A percentile compares a stretch with the other conserved stretches of the same genome.
phyloP scores from a whole-genome alignment of 2,797 vertebrate species.

The Cichlasoma orientale region DNA sequence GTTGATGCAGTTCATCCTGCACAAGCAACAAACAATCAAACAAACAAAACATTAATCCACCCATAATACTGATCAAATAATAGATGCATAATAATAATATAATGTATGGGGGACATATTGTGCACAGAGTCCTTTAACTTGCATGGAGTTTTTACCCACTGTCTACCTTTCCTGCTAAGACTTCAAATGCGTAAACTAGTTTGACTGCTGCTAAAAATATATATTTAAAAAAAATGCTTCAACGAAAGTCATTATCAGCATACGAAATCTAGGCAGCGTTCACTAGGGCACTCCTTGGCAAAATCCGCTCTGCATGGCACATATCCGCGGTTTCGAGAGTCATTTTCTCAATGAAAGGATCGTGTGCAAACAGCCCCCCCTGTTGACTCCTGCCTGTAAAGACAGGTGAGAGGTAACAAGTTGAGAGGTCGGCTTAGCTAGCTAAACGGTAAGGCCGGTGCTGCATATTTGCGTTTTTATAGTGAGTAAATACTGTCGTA shows the following conservation, averaged over 20 bases:
- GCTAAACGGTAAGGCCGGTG: constrained; percentile 21
- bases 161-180: not conserved
- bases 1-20: not conserved
- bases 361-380: constrained; percentile 63
- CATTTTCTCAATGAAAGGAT: not conserved
- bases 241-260: not conserved
- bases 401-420: constrained; percentile 60
- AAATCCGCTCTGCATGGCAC: not conserved
- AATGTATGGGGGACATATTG: not conserved
- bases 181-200: not conserved
- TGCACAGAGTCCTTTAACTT: not conserved
- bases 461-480: constrained; percentile 15
- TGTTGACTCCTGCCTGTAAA: not conserved
- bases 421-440: constrained; percentile 62
- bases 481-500: not conserved
- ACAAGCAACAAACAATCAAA: not conserved
- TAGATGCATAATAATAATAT: not conserved
- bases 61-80: not conserved
- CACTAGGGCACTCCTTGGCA: not conserved
- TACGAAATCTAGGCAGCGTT: not conserved
- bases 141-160: not conserved
- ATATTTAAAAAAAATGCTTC: not conserved
- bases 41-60: not conserved
- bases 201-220: not conserved
- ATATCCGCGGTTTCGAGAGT: not conserved